Evolutionary conservation across 2,113 vertebrate genomes (phyloP).

Genomic region (Butorides virescens): DNA sequence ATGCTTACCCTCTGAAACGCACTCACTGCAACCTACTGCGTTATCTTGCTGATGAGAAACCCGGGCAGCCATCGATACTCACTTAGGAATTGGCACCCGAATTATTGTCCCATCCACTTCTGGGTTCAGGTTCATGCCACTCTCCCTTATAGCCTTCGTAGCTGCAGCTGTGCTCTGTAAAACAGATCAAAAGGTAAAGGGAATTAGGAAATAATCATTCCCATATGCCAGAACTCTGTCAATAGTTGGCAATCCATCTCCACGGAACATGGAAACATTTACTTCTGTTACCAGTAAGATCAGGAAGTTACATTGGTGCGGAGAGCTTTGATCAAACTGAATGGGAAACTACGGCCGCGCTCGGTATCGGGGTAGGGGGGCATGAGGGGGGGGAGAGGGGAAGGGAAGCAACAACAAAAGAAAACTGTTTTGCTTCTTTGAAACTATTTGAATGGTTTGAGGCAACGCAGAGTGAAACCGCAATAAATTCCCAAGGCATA

Average conservation of each 20-base stretch:
- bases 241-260: constrained; percentile 80
- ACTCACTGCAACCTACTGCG: background rate
- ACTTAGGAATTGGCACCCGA: constrained; percentile 93
- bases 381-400: constrained; percentile 28
- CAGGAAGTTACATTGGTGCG: constrained; percentile 80
- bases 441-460: constrained; percentile 79
- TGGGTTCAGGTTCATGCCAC: constrained; percentile 96
- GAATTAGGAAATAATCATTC: constrained; percentile 87
- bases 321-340: constrained; percentile 84
- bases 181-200: constrained; percentile 79
- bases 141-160: constrained; percentile 88
- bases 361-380: constrained; percentile 51
- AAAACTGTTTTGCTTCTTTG: constrained; percentile 76
- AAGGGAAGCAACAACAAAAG: constrained; percentile 67
- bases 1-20: background rate
- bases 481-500: constrained; percentile 73
- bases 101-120: constrained; percentile 92
- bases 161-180: constrained; percentile 89
- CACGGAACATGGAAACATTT: constrained; percentile 86
- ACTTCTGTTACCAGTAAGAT: constrained; percentile 82
- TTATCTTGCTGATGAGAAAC: background rate
- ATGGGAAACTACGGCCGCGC: constrained; percentile 72
- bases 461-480: constrained; percentile 78
- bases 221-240: constrained; percentile 81
- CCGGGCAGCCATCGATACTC: constrained; percentile 64